Conservation (phyloP, 2,797 vertebrate genomes). For the Bradypodion pumilum region DNA sequence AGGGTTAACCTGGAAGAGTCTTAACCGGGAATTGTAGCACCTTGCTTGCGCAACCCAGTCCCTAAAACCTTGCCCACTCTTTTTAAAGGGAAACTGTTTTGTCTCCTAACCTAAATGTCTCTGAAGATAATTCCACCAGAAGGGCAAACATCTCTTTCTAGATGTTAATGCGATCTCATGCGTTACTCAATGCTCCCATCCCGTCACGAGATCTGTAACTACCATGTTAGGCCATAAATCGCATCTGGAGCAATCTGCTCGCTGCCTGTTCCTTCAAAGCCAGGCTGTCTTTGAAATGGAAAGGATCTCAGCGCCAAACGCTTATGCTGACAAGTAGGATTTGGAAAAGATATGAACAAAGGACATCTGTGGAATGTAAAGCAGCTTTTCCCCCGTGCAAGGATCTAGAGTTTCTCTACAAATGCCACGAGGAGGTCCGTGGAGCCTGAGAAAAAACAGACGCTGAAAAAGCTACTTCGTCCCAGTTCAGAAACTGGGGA, state of each 20-base stretch:
- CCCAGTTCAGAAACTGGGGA: not conserved
- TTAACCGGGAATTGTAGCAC: no score
- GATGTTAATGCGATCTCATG: no score
- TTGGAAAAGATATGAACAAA: not conserved
- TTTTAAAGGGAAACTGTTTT: no score
- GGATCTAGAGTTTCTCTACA: not conserved
- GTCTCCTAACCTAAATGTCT: no score
- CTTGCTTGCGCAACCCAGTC: no score
- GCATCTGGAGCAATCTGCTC: not conserved
- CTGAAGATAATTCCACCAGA: no score
- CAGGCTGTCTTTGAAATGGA: not conserved
- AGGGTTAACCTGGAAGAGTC: no score
- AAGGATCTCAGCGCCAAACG: not conserved
- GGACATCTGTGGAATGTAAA: not conserved
- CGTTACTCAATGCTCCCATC: no score
- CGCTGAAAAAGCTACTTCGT: not conserved
- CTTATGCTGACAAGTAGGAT: not conserved
- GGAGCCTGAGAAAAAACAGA: not conserved
- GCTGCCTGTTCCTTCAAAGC: not conserved
- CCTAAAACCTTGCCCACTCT: no score
- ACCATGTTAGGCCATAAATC: no score
- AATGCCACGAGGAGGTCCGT: not conserved
- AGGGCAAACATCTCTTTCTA: no score
- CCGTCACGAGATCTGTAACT: no score
- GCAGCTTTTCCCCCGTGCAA: not conserved